phyloP scores from a whole-genome alignment of 2,797 vertebrate species.

The Eremophila alpestris region DNA sequence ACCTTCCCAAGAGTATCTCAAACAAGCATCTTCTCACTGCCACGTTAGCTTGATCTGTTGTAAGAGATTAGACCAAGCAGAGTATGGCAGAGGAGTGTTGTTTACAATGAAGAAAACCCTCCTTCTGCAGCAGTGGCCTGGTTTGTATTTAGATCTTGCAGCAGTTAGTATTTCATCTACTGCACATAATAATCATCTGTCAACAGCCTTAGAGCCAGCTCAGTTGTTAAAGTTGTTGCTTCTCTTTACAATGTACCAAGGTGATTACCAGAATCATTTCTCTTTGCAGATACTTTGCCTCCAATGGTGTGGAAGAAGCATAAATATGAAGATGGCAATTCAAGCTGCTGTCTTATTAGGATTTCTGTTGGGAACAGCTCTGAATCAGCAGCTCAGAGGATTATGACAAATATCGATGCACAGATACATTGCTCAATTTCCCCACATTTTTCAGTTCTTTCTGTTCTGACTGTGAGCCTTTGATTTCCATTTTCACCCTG shows the following conservation, averaged over 20 bases:
- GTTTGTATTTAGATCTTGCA: not conserved
- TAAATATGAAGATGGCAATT: not conserved
- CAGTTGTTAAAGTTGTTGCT: not conserved
- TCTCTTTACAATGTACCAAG: not conserved
- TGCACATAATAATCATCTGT: not conserved
- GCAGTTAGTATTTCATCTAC: not conserved
- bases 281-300: not conserved
- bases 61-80: not conserved
- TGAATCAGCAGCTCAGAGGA: not conserved
- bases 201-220: not conserved
- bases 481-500: constrained; percentile 2
- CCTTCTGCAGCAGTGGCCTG: not conserved
- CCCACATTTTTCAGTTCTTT: not conserved
- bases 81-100: not conserved
- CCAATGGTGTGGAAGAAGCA: not conserved
- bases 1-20: not conserved
- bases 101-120: not conserved
- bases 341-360: not conserved
- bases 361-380: not conserved
- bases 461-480: not conserved
- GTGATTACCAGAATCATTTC: not conserved
- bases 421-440: not conserved
- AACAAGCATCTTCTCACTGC: not conserved
- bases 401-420: rapidly evolving
- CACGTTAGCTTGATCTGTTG: not conserved